Percentiles rank a stretch among this genome's conserved stretches.
These are phyloP conservation scores for Pseudoatta argentina DNA, from an alignment of 1,140 invertebrate species.

Conservation along the genomic window DNA sequence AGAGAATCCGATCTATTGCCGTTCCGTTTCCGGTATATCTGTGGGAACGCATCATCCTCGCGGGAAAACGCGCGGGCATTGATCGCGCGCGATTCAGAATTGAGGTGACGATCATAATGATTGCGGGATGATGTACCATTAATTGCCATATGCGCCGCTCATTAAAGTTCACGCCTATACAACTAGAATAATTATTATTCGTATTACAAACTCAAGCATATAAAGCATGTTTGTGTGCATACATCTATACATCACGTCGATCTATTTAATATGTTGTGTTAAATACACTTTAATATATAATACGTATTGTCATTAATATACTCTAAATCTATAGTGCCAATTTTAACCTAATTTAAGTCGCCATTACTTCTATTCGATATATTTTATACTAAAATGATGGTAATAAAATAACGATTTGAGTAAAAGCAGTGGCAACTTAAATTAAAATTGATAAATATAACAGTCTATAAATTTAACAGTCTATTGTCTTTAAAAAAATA, in stretches of 20 bases:
- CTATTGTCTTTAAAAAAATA: background rate
- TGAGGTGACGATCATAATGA: conserved; percentile 21
- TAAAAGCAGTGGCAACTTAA: background rate
- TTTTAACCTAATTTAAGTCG: no score
- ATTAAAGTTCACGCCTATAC: conserved; percentile 41
- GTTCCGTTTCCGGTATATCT: conserved; percentile 10
- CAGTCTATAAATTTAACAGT: no score
- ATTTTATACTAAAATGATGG: no score
- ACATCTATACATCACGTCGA: background rate
- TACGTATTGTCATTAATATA: background rate
- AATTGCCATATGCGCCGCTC: conserved; percentile 40
- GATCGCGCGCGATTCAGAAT: conserved; percentile 15
- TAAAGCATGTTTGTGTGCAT: background rate
- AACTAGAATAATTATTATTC: conserved; percentile 44
- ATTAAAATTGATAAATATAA: no score
- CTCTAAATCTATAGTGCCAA: no score
- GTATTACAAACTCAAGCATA: conserved; percentile 10
- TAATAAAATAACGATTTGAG: no score
- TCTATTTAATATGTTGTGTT: background rate
- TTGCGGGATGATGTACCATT: background rate
- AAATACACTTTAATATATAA: background rate
- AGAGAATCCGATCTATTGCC: conserved; percentile 39
- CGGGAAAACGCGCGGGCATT: conserved; percentile 8
- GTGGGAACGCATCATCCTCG: conserved; percentile 52
- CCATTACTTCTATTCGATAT: no score